phyloP scores from a whole-genome alignment of 2,888 invertebrate genomes.

The Pycnomerus fuliginosus region DNA sequence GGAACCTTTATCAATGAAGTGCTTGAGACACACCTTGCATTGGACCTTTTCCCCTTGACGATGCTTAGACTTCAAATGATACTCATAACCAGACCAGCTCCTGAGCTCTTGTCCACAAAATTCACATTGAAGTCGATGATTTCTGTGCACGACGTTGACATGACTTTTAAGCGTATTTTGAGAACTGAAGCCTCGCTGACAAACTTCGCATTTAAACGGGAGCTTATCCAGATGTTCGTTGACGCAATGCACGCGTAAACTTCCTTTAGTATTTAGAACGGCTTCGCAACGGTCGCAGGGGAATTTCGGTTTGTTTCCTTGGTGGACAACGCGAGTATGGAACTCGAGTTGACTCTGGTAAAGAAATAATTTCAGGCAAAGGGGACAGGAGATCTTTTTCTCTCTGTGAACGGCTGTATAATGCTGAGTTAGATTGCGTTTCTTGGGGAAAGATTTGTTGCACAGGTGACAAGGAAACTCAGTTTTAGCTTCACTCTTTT shows the following conservation, averaged over 20 bases:
- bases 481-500: too few relatives aligned
- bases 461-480: too few relatives aligned
- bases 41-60: too few relatives aligned
- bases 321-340: not conserved
- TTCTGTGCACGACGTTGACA: slow-evolving; percentile 36
- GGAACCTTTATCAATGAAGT: too few relatives aligned
- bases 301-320: not conserved
- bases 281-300: not conserved
- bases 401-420: too few relatives aligned
- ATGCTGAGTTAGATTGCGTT: too few relatives aligned
- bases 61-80: too few relatives aligned
- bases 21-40: too few relatives aligned
- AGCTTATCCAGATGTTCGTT: slow-evolving; percentile 30
- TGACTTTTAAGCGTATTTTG: slow-evolving; percentile 32
- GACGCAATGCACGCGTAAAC: not conserved
- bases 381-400: too few relatives aligned
- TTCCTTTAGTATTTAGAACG: not conserved
- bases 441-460: too few relatives aligned
- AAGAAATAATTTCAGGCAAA: not conserved
- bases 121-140: slow-evolving; percentile 35
- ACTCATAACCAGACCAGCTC: slow-evolving; percentile 35
- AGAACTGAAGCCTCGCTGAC: slow-evolving; percentile 55
- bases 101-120: slow-evolving; percentile 38
- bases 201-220: slow-evolving; percentile 57
- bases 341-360: not conserved